These are phyloP conservation scores for Gallinago paraguaiae DNA, from an alignment of 2,113 vertebrate genomes.

Conservation along the genomic window DNA sequence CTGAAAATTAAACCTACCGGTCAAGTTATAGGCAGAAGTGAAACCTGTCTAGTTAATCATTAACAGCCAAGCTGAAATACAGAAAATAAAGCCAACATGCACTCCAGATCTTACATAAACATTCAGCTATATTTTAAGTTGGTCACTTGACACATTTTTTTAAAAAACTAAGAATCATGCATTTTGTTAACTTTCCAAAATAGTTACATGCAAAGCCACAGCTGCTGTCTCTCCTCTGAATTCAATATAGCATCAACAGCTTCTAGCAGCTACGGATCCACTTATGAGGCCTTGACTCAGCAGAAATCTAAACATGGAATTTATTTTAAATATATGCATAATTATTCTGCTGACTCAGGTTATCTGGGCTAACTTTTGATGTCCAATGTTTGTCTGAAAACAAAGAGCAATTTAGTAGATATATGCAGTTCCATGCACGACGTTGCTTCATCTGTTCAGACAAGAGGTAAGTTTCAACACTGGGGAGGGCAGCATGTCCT, in stretches of 20 bases:
- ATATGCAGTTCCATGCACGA: not conserved
- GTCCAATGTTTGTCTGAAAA: conserved; percentile 1
- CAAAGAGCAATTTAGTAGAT: not conserved
- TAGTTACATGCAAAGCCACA: not conserved
- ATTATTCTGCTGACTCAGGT: conserved; percentile 28
- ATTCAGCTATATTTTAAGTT: not conserved
- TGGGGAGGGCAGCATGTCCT: not conserved
- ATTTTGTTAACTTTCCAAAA: not conserved
- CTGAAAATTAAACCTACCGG: conserved; percentile 26
- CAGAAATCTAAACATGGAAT: conserved; percentile 9
- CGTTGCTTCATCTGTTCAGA: not conserved
- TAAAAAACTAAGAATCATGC: not conserved
- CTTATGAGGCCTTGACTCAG: not conserved
- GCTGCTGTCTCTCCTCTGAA: conserved; percentile 12
- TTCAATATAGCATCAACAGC: not conserved
- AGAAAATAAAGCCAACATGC: not conserved
- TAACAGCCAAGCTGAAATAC: not conserved
- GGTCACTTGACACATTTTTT: not conserved
- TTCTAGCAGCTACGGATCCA: conserved; percentile 1
- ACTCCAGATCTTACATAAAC: not conserved
- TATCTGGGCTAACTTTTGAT: conserved; percentile 7
- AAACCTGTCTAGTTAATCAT: not conserved
- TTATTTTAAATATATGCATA: not conserved
- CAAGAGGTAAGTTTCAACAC: not conserved
- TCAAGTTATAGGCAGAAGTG: not conserved